phyloP scores from a whole-genome alignment of 2,888 invertebrate species.

The Mesorhabditis spiculigera region DNA sequence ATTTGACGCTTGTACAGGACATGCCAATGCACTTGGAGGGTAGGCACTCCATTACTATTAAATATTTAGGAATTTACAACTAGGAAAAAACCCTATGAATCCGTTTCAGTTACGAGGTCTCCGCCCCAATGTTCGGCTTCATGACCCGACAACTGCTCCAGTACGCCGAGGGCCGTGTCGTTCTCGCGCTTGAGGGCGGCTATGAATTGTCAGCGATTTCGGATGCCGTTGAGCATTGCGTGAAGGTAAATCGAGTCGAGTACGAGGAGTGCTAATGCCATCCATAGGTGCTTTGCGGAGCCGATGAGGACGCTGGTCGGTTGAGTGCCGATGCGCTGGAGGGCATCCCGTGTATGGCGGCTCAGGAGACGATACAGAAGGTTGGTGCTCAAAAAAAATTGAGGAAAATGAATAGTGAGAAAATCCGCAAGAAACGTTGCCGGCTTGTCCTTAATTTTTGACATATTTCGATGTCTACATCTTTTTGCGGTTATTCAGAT shows the following conservation, averaged over 20 bases:
- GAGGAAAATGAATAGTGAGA: neutral
- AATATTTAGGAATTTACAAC: neutral
- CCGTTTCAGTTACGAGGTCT: conserved; percentile 75
- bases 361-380: conserved; percentile 55
- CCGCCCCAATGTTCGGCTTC: conserved; percentile 77
- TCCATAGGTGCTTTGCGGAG: conserved; percentile 70
- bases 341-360: conserved; percentile 33
- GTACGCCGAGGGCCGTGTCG: conserved; percentile 67
- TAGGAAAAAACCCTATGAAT: conserved; percentile 9
- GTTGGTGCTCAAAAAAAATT: conserved; percentile 18
- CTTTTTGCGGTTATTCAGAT: too few species aligned
- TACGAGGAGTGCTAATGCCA: conserved; percentile 58
- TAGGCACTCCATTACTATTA: conserved; percentile 59
- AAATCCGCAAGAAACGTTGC: neutral
- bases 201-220: conserved; percentile 94
- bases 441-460: too few species aligned
- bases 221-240: conserved; percentile 93
- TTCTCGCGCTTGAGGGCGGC: conserved; percentile 63
- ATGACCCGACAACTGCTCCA: conserved; percentile 89
- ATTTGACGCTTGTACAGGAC: conserved; percentile 92
- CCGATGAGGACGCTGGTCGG: conserved; percentile 34
- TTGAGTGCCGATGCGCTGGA: conserved; percentile 40
- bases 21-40: conserved; percentile 86
- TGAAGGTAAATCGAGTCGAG: conserved; percentile 68
- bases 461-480: too few species aligned